phyloP scores from a whole-genome alignment of 2,888 invertebrate genomes.

The Tipula helvola region DNA sequence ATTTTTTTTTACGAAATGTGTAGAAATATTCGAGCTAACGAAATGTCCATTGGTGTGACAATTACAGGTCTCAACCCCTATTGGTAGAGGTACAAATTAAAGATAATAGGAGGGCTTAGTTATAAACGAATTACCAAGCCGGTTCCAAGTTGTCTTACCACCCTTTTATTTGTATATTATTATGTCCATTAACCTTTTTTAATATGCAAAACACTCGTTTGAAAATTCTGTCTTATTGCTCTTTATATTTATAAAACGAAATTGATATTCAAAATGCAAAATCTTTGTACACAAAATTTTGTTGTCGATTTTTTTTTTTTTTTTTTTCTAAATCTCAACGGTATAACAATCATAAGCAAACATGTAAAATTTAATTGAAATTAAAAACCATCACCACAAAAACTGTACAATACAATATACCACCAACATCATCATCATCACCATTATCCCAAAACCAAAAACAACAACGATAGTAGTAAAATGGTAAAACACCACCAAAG shows the following conservation, averaged over 20 bases:
- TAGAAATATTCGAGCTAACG: no score
- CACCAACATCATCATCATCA: background rate
- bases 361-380: slow-evolving; percentile 4
- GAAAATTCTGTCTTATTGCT: no score
- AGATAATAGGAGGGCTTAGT: no score
- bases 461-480: background rate
- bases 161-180: background rate
- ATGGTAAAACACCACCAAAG: background rate
- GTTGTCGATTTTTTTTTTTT: background rate
- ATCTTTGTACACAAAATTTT: background rate
- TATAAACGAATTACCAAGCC: no score
- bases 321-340: background rate
- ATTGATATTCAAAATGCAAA: background rate
- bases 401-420: background rate
- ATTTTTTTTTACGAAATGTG: no score
- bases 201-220: background rate
- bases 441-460: background rate
- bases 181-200: background rate
- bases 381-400: background rate
- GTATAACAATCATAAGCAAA: background rate
- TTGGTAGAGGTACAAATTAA: no score
- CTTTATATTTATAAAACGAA: background rate
- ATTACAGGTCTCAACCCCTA: no score
- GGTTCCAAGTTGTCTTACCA: background rate
- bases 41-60: no score